phyloP scores from a whole-genome alignment of 2,113 vertebrate genomes.

The Tetrax tetrax region DNA sequence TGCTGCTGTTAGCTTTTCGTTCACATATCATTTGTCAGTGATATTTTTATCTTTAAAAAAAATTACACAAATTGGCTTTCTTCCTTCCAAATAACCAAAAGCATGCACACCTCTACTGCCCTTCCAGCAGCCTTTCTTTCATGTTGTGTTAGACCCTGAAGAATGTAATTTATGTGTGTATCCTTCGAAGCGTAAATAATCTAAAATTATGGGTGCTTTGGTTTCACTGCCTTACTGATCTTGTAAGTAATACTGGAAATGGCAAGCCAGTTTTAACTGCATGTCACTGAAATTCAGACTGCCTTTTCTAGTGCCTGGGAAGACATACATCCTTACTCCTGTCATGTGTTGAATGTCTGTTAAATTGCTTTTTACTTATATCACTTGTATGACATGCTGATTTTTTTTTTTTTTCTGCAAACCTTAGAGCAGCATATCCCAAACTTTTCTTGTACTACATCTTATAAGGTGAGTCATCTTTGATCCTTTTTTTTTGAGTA shows the following conservation, averaged over 20 bases:
- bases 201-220: slow-evolving; percentile 25
- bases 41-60: not conserved
- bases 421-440: not conserved
- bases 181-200: not conserved
- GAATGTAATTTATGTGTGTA: not conserved
- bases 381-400: not conserved
- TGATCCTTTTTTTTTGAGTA: not conserved
- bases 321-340: not conserved
- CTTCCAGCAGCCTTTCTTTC: not conserved
- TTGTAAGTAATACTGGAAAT: not conserved
- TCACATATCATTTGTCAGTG: not conserved
- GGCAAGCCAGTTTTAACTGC: not conserved
- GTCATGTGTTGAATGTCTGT: not conserved
- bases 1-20: not conserved
- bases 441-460: not conserved
- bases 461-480: not conserved
- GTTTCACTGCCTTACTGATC: slow-evolving; percentile 44
- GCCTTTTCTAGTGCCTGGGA: slow-evolving; percentile 37
- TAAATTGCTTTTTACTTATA: not conserved
- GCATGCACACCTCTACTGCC: not conserved
- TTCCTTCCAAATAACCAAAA: not conserved
- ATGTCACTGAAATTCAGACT: not conserved
- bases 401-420: not conserved
- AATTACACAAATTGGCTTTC: not conserved
- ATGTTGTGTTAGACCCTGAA: not conserved